A percentile compares a stretch with the other conserved stretches of the same genome.
phyloP scores from a whole-genome alignment of 2,797 vertebrate genomes.

The Danionella dracula region DNA sequence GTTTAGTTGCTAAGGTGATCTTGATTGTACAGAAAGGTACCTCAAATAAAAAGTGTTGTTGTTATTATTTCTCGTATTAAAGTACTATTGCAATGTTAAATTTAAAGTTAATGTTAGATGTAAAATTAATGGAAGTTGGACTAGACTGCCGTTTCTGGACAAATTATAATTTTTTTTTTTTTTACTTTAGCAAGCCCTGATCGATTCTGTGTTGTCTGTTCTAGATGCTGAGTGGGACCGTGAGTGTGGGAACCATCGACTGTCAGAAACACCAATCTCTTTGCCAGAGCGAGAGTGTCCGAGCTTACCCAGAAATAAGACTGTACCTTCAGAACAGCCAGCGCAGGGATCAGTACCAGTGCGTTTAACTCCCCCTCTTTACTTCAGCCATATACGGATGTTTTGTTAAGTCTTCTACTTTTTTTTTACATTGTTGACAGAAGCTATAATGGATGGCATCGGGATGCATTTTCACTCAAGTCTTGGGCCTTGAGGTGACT shows the following conservation, averaged over 20 bases:
- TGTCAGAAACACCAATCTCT: conserved; percentile 86
- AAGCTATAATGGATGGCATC: conserved; percentile 87
- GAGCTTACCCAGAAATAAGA: conserved; percentile 88
- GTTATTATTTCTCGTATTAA: too few species aligned
- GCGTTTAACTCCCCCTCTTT: conserved; percentile 49
- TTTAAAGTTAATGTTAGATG: too few species aligned
- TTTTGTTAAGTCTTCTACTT: not conserved
- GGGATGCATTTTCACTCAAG: conserved; percentile 85
- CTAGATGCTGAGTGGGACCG: conserved; percentile 78
- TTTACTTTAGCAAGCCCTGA: too few species aligned
- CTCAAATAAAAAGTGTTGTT: too few species aligned
- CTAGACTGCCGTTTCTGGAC: too few species aligned
- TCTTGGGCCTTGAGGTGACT: conserved; percentile 86
- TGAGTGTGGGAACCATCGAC: conserved; percentile 85
- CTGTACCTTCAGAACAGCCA: conserved; percentile 72
- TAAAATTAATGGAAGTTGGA: too few species aligned
- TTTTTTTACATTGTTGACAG: conserved; percentile 54
- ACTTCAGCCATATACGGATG: not conserved
- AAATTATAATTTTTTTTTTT: too few species aligned
- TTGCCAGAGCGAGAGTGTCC: conserved; percentile 81
- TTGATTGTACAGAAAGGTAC: too few species aligned
- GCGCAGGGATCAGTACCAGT: conserved; percentile 68
- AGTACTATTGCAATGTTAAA: too few species aligned
- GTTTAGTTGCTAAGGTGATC: too few species aligned
- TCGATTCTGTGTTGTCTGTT: not conserved